phyloP scores from a whole-genome alignment of 2,888 invertebrate genomes.

The Microplitis manilae region DNA sequence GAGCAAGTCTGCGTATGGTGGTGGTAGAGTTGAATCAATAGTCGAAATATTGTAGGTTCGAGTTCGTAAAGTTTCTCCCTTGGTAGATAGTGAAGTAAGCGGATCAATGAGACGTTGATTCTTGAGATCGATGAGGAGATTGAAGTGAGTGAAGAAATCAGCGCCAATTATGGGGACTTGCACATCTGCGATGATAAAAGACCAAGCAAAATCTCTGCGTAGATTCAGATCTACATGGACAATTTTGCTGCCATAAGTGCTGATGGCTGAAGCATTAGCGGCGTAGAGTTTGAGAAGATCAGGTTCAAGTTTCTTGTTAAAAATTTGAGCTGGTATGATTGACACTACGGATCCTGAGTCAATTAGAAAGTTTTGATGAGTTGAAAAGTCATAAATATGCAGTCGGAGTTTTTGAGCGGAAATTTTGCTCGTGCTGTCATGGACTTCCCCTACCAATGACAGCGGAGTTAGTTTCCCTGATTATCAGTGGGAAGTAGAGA shows the following conservation, averaged over 20 bases:
- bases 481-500: background rate
- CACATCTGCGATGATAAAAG: background rate
- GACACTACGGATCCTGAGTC: conserved; percentile 31
- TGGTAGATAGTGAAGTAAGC: background rate
- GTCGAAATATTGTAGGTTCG: background rate
- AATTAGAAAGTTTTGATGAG: conserved; percentile 27
- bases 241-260: background rate
- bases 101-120: conserved; percentile 18
- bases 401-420: conserved; percentile 6
- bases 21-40: background rate
- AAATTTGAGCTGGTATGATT: conserved; percentile 5
- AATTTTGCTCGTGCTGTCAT: conserved; percentile 6
- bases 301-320: conserved; percentile 6
- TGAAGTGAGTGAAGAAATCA: conserved; percentile 7
- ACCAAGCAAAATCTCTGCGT: too few species aligned
- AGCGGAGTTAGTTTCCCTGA: conserved; percentile 18
- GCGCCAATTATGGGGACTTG: conserved; percentile 5
- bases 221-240: too few species aligned
- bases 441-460: background rate
- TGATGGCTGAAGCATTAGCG: conserved; percentile 1
- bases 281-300: conserved; percentile 16
- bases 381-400: conserved; percentile 16
- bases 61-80: background rate
- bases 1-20: background rate
- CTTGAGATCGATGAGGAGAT: conserved; percentile 9